Evolutionary conservation across 2,888 invertebrate species (phyloP).

Genomic region (Hypomecis punctinalis): DNA sequence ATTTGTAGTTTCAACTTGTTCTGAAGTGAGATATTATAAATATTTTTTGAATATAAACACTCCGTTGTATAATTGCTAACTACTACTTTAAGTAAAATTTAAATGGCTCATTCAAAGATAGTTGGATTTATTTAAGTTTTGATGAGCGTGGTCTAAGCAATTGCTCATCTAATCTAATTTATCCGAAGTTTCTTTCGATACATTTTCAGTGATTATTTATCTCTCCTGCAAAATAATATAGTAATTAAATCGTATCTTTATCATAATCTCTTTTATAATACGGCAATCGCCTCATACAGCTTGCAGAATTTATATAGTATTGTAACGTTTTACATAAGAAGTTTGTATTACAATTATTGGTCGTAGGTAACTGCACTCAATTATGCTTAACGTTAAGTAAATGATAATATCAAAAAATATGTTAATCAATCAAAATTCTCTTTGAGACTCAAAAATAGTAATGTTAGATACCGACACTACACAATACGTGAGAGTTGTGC

Average conservation of each 20-base stretch:
- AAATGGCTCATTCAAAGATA: too few species aligned
- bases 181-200: not conserved
- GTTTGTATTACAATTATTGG: slow-evolving; percentile 72
- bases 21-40: too few species aligned
- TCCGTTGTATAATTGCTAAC: too few species aligned
- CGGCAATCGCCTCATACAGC: slow-evolving; percentile 57
- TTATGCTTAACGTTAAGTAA: slow-evolving; percentile 69
- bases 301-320: slow-evolving; percentile 60
- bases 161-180: too few species aligned
- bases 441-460: slow-evolving; percentile 31
- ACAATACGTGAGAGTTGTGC: slow-evolving; percentile 62
- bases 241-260: slow-evolving; percentile 23
- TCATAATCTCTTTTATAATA: slow-evolving; percentile 46
- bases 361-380: slow-evolving; percentile 76
- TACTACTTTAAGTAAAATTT: too few species aligned
- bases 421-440: slow-evolving; percentile 41
- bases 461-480: not conserved
- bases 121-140: too few species aligned
- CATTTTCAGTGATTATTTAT: not conserved
- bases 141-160: too few species aligned
- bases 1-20: not conserved
- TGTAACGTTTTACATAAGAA: slow-evolving; percentile 56
- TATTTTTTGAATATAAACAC: too few species aligned
- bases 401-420: slow-evolving; percentile 42
- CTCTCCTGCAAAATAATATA: slow-evolving; percentile 29